These are phyloP conservation scores for Ranitomeya imitator DNA, from an alignment of 2,113 vertebrate genomes.

Conservation along the genomic window DNA sequence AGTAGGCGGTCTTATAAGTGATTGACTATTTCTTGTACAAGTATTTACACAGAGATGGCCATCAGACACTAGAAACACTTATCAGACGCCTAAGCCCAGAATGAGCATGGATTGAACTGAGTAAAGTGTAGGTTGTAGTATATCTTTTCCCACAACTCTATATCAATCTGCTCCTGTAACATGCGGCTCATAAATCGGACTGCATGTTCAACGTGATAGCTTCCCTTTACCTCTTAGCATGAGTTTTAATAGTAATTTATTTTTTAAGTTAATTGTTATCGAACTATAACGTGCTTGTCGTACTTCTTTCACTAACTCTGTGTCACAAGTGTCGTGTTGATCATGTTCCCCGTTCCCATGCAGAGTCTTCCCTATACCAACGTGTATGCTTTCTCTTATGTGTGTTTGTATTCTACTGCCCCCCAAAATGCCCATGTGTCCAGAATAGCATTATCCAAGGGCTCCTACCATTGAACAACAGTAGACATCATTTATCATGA, in stretches of 20 bases:
- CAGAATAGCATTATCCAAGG: conserved; percentile 25
- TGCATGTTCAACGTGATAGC: too few species aligned
- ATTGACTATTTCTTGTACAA: too few species aligned
- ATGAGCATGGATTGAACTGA: too few species aligned
- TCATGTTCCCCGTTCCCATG: background rate
- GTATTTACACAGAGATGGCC: too few species aligned
- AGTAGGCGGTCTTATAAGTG: too few species aligned
- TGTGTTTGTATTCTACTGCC: background rate
- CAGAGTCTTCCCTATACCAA: background rate
- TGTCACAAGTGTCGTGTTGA: background rate
- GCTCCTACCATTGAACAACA: conserved; percentile 13
- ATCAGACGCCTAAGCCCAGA: too few species aligned
- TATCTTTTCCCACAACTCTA: too few species aligned
- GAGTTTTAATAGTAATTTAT: background rate
- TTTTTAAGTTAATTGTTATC: background rate
- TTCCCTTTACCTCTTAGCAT: background rate
- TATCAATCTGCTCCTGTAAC: too few species aligned
- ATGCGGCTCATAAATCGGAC: too few species aligned
- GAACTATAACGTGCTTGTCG: background rate
- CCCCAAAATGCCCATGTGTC: background rate
- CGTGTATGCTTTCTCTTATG: background rate
- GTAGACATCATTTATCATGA: background rate
- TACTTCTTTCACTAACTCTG: background rate
- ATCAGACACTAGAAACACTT: too few species aligned
- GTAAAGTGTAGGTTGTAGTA: too few species aligned